phyloP scores from a whole-genome alignment of 2,888 invertebrate species.

The Platycheirus albimanus region DNA sequence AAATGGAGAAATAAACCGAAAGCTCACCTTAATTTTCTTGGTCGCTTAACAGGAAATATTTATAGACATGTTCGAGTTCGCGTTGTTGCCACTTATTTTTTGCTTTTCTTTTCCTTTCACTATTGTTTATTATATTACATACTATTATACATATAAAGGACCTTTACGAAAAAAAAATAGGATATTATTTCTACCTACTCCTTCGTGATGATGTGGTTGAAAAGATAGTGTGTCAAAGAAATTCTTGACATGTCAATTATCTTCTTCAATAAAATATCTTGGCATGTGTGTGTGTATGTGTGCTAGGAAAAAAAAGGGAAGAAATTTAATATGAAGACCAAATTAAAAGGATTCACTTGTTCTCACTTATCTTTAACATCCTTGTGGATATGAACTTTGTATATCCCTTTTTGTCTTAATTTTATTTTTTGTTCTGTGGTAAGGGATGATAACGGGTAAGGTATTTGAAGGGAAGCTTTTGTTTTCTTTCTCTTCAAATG shows the following conservation, averaged over 20 bases:
- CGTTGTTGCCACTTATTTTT: conserved; percentile 18
- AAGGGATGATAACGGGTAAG: conserved; percentile 16
- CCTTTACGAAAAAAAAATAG: conserved; percentile 35
- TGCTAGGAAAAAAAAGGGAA: background rate
- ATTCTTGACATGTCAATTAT: conserved; percentile 66
- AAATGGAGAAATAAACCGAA: background rate
- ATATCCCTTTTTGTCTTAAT: too few relatives aligned
- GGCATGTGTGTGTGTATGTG: background rate
- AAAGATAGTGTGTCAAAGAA: conserved; percentile 25
- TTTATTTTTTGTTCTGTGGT: conserved; percentile 10
- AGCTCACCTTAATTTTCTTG: conserved; percentile 6
- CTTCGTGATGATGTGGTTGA: conserved; percentile 2
- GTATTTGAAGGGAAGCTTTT: conserved; percentile 33
- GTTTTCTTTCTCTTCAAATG: too few relatives aligned
- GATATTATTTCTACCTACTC: conserved; percentile 1
- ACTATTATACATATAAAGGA: too few relatives aligned
- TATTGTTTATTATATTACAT: conserved; percentile 18
- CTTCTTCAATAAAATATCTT: conserved; percentile 45
- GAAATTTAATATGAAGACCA: conserved; percentile 26
- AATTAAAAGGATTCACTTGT: conserved; percentile 62
- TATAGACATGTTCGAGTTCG: background rate
- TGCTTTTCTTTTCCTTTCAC: conserved; percentile 15
- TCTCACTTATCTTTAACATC: conserved; percentile 33
- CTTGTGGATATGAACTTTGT: conserved; percentile 23
- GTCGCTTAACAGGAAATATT: background rate